phyloP scores from a whole-genome alignment of 2,113 vertebrate genomes.

The Piprites chloris region DNA sequence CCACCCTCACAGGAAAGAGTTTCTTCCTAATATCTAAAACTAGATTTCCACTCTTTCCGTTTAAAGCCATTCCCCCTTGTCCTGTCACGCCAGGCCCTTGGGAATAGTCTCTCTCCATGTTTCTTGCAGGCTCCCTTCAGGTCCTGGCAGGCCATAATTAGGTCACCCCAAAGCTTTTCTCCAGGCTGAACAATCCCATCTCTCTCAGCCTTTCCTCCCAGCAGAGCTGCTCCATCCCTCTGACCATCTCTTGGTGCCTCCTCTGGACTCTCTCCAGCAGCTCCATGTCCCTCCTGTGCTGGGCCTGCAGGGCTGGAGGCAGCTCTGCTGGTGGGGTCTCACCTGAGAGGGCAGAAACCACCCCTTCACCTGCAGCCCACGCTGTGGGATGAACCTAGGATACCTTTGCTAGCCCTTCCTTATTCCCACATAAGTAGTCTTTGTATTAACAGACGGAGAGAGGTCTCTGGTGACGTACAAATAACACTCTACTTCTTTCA shows the following conservation, averaged over 20 bases:
- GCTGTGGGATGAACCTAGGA: not conserved
- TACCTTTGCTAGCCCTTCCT: not conserved
- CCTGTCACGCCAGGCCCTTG: rapidly evolving
- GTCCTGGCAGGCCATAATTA: rapidly evolving
- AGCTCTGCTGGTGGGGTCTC: not conserved
- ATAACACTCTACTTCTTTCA: not conserved
- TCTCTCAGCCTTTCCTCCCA: not conserved
- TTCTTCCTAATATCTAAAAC: not conserved
- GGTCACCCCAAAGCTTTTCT: not conserved
- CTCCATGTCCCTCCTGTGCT: not conserved
- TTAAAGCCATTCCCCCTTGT: rapidly evolving
- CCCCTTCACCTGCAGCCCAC: not conserved
- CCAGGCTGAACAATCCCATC: not conserved
- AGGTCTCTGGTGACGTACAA: not conserved
- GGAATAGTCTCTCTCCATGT: rapidly evolving
- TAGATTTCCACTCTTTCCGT: rapidly evolving
- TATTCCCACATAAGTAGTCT: rapidly evolving
- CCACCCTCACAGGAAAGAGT: rapidly evolving
- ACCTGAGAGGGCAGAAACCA: not conserved
- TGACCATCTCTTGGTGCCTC: not conserved
- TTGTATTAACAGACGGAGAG: rapidly evolving
- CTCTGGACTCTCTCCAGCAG: not conserved
- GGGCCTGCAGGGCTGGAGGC: not conserved
- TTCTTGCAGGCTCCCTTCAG: rapidly evolving
- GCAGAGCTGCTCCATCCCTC: not conserved